Evolutionary conservation across 2,888 invertebrate species (phyloP), one percentile per base, ranked within the genome.

Genomic region (Hartigia nigra): DNA sequence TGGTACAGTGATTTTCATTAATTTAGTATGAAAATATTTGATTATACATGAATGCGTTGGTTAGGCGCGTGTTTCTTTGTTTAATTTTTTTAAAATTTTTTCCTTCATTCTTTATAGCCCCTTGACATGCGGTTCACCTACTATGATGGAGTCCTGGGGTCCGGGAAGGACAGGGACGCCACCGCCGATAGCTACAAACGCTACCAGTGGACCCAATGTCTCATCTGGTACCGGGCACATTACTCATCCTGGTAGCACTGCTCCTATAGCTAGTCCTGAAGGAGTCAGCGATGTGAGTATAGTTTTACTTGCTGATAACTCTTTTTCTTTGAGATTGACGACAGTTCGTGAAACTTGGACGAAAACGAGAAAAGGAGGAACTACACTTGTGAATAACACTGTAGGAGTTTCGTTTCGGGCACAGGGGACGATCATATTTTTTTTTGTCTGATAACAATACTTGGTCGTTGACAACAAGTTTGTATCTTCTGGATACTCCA

Each of bases 111-210:
- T 74, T 91, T 89, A 80, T 86, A 93, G 93, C 85, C 93, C 93
- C 81, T 87, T 93, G 87, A 93, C 93, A 87, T 92, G 93, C 87
- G 92, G 92, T 84, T 93, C 93, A 55, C 93, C 93, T 72, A 93
- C 93, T 78, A 93, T 93, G 83, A 92, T 93, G 92, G 93, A 93
- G 84, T 92, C 93, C 77, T 91, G 91, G 91, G 90, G 90, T 76
- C 86, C 88, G 78, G 87, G 87, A 79, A 70, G 88, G 81, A 88
- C 88, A 78, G 90, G 88, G 75, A 88, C 88, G 55, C 89, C 88
- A 74, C 89, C 89, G 76, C 87, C 88, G 76, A 31, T 81, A 87
- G 72, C 86, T 87, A 80, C 88, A 88, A 75, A 85, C 87, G 74
- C 86, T 88, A 88, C 85, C 87, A 88, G 87, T 79, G 88, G 86